Conservation (phyloP, 2,888 invertebrate genomes). For the Cheilosia vulpina region DNA sequence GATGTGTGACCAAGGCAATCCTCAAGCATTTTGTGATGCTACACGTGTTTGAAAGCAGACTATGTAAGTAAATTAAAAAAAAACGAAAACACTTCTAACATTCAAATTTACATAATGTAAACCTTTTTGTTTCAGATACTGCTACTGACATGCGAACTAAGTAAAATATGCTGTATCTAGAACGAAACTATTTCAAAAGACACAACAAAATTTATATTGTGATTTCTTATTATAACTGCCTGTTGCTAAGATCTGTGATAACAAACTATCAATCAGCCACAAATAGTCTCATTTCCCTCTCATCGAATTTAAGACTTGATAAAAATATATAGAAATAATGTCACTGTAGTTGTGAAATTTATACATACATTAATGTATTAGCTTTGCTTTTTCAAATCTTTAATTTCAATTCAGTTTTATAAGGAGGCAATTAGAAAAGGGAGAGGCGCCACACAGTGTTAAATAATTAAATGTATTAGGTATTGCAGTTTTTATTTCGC, state of each 20-base stretch:
- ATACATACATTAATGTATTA: neutral
- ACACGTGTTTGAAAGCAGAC: too few relatives aligned
- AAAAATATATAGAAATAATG: conserved; percentile 3
- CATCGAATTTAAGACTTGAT: neutral
- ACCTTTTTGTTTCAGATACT: neutral
- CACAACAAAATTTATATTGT: neutral
- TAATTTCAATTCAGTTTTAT: neutral
- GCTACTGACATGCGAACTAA: neutral
- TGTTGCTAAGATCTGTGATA: conserved; percentile 36
- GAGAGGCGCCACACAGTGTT: neutral
- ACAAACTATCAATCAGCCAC: conserved; percentile 3
- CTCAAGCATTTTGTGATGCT: too few relatives aligned
- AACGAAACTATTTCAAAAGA: neutral
- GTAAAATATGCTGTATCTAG: neutral
- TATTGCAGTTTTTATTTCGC: neutral
- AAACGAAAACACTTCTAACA: too few relatives aligned
- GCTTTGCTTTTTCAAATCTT: neutral
- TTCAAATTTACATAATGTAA: neutral
- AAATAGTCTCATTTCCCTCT: neutral
- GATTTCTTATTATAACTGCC: conserved; percentile 16
- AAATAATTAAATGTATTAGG: neutral
- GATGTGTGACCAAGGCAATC: too few relatives aligned
- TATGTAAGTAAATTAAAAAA: too few relatives aligned
- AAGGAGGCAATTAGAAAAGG: neutral
- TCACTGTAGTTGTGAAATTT: neutral